Percentiles rank a stretch among this genome's conserved stretches.
Evolutionary conservation across 2,113 vertebrate species (phyloP).

Genomic region (Protobothrops mucrosquamatus): DNA sequence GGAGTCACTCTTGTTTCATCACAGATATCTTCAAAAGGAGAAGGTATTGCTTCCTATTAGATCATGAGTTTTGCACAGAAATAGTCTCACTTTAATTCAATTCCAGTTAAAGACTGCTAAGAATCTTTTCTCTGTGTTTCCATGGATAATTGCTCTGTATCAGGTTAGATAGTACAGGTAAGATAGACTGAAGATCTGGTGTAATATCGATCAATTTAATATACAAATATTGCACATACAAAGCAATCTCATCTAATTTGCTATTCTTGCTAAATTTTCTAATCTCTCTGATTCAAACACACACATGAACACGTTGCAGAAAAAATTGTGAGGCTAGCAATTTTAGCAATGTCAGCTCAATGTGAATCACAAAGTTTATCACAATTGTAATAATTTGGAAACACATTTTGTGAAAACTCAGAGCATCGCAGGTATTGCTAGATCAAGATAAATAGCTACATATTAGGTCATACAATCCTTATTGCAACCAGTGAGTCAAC

Average conservation of each 20-base stretch:
- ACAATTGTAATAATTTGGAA: background rate
- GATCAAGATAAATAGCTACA: background rate
- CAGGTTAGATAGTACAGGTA: background rate
- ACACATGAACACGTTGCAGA: background rate
- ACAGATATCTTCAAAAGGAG: background rate
- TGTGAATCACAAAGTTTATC: background rate
- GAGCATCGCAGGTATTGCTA: constrained; percentile 19
- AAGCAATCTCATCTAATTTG: background rate
- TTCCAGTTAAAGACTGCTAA: background rate
- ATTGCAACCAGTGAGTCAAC: background rate
- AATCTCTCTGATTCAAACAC: background rate
- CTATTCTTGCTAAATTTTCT: background rate
- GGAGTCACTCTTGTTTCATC: background rate
- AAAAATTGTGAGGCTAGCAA: background rate
- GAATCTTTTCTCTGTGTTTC: background rate
- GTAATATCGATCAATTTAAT: background rate
- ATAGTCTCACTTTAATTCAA: background rate
- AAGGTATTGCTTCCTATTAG: background rate
- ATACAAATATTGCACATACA: background rate
- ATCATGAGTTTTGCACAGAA: background rate
- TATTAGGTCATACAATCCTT: background rate
- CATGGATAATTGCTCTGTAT: background rate
- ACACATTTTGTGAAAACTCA: constrained; percentile 25
- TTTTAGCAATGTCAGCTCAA: background rate
- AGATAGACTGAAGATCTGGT: background rate